A percentile compares a stretch with the other conserved stretches of the same genome.
Conservation (phyloP, 2,888 invertebrate species). For the Abrostola tripartita region DNA sequence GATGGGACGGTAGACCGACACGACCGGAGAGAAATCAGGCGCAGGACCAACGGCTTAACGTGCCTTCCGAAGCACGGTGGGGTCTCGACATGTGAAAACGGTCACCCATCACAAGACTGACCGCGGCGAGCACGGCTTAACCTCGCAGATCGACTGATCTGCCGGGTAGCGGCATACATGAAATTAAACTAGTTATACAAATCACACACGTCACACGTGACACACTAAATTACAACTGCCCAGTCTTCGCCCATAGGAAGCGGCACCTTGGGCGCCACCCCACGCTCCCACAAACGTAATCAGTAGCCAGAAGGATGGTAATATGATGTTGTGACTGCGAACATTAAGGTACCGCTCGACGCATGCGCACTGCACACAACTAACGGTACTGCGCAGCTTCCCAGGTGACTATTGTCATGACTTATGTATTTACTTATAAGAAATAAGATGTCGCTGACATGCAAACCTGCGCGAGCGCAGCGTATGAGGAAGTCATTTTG, state of each 20-base stretch:
- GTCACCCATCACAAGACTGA: too few species aligned
- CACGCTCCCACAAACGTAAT: neutral
- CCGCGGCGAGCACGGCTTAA: too few species aligned
- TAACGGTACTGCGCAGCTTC: slow-evolving; percentile 24
- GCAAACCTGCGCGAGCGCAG: neutral
- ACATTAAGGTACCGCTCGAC: slow-evolving; percentile 3
- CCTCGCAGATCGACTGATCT: too few species aligned
- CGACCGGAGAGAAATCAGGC: too few species aligned
- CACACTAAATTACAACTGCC: too few species aligned
- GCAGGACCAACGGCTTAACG: too few species aligned
- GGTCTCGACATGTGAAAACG: too few species aligned
- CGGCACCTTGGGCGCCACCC: neutral
- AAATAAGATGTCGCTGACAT: neutral
- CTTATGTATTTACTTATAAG: neutral
- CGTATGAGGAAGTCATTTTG: neutral
- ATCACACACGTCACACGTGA: too few species aligned
- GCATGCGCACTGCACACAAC: neutral
- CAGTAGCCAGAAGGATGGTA: slow-evolving; percentile 9
- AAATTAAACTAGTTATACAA: too few species aligned
- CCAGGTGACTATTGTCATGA: slow-evolving; percentile 16
- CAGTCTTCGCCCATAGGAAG: neutral
- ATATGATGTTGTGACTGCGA: slow-evolving; percentile 7
- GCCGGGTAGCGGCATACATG: too few species aligned
- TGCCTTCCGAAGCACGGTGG: too few species aligned
- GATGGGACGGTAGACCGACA: too few species aligned